Base-by-base conservation (phyloP, 2,797 vertebrate species). In the Enteromius paludinosus region DNA sequence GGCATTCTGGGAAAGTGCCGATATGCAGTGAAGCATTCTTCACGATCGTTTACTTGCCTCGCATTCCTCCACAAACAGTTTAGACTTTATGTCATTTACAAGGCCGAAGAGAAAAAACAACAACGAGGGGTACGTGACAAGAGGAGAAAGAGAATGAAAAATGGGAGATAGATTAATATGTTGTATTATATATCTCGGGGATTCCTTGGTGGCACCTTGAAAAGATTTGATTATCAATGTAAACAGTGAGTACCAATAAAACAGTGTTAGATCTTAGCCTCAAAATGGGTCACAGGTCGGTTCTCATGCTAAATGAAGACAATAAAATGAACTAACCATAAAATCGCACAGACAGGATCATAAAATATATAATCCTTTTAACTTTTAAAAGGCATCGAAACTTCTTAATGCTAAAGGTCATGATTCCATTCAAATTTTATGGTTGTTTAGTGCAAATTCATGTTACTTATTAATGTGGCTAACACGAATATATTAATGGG, bases 21-120 rank as follows among this genome's bases (percentile, higher is more conserved):
- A 83, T 78, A 88, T 70, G 84, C 86, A 41, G 77, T 82, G 47
- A 86, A 83, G 65, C 79, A 86, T 82, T 84, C 74, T 86, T 86
- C 30, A 66, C 23, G 90, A 91, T 90, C 83, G 87, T 84, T 89
- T 76, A 90, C 90, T 87, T 95, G 92, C 92, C 90, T 88, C 83
- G 85, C 92, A 94, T 95, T 94, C 92, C 90, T 91, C 86, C 88
- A 87, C 86, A 90, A 90, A 95, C 92, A 94, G 93, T 92, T 91
- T 91, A 92, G 87, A 93, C 92, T 93, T 93, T 93, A 92, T 94
- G 91, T 92, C 92, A 93, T 90, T 90, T 90, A 89, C 91, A 91
- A 89, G 89, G 88, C 90, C 88, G 30, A 81, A 86, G 88, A 91
- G 38, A 68, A 12, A 3, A 45, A 77, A 54, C 62, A 41, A 23